Evolutionary conservation across 2,888 invertebrate genomes (phyloP), one percentile per base, ranked within the genome.

Genomic region (Synanthedon formicaeformis): DNA sequence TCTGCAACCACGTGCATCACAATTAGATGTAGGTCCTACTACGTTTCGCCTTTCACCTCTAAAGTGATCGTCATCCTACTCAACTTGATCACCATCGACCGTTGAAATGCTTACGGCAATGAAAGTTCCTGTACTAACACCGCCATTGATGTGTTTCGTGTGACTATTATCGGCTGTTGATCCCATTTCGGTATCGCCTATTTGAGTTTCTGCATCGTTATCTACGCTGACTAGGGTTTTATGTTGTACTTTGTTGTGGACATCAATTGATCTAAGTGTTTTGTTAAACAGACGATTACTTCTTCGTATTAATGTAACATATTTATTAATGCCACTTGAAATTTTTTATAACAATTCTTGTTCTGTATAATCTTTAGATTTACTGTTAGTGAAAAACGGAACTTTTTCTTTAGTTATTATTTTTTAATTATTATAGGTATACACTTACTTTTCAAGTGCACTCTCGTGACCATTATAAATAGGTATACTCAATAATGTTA

Each of bases 41-140:
- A 18, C 50, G 4, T 50, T 50, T 58, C 62, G 71, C 75, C 77
- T 78, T 77, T 78, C 75, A 77, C 77, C 71, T 68, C 57, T 55
- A 55, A 57, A 52, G 48, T 54, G 40, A 51, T 52, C 40, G 48
- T 14, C 51, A 41, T 50, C 16, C 40, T 23, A 50, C 50, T 57
- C 52, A 53, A 55, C 64, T 63, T 54, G 57, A 61, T 61, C 58
- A 67, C 70, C 71, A 71, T 64, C 68, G 69, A 67, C 54, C 62
- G 56, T 57, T 60, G 51, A 54, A 62, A 66, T 58, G 71, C 80
- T 76, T 54, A 57, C 55, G 75, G 81, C 69, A 56, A 73, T 64
- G 80, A 78, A 80, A 81, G 78, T 73, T 57, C 60, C 58, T 58
- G 60, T 60, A 68, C 62, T 64, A 66, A 69, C 61, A 58, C 54